Conservation (phyloP, 2,113 vertebrate genomes). For the Chunga burmeisteri region DNA sequence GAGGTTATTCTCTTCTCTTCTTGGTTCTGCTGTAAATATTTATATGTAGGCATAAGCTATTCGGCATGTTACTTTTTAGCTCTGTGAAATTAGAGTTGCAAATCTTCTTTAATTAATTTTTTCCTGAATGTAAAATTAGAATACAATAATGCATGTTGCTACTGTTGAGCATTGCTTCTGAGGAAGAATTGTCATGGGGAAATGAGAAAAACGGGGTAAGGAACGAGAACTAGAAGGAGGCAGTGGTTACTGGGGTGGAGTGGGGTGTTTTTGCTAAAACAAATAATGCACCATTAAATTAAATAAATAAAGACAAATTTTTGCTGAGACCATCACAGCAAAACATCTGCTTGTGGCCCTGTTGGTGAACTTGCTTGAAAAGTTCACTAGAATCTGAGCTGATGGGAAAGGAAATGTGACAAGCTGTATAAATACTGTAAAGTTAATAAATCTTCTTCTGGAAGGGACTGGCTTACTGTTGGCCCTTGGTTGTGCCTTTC, state of each 20-base stretch:
- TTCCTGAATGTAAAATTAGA: neutral
- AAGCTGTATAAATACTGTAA: neutral
- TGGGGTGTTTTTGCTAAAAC: neutral
- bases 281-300: neutral
- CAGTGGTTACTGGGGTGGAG: neutral
- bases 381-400: neutral
- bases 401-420: neutral
- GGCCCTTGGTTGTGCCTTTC: neutral
- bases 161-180: neutral
- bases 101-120: neutral
- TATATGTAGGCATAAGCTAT: neutral
- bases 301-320: neutral
- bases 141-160: neutral
- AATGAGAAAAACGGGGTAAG: neutral
- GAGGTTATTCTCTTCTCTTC: neutral
- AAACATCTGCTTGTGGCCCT: neutral
- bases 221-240: neutral
- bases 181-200: neutral
- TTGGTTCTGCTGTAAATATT: neutral
- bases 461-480: neutral
- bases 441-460: neutral
- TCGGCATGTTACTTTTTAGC: neutral
- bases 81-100: neutral
- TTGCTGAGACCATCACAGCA: neutral
- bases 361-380: neutral